These are phyloP conservation scores for Phenacoccus solenopsis DNA, from an alignment of 1,140 invertebrate genomes.

Conservation along the genomic window DNA sequence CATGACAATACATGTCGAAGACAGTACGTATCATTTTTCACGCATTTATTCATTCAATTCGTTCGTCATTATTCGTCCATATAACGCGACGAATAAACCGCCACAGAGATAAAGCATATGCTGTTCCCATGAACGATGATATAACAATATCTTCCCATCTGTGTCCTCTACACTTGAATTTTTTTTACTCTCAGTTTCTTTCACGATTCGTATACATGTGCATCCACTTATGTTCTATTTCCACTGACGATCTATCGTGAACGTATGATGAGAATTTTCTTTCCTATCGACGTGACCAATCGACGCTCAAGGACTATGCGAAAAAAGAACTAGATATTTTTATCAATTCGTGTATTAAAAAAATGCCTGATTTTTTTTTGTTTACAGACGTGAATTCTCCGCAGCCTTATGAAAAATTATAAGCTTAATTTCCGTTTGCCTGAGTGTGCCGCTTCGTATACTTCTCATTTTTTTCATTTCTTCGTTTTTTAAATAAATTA, in stretches of 20 bases:
- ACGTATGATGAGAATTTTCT: neutral
- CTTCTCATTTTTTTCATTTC: neutral
- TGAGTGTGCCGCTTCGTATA: neutral
- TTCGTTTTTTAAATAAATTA: neutral
- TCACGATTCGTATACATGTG: neutral
- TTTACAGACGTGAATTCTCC: constrained; percentile 78
- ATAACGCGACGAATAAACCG: too few species aligned
- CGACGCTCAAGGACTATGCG: neutral
- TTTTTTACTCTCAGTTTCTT: too few species aligned
- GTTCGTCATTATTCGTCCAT: too few species aligned
- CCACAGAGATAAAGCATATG: too few species aligned
- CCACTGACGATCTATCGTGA: neutral
- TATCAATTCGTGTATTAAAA: constrained; percentile 17
- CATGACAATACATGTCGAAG: too few species aligned
- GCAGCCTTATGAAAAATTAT: constrained; percentile 80
- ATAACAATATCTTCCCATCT: too few species aligned
- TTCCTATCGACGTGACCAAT: neutral
- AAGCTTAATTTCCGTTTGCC: constrained; percentile 31
- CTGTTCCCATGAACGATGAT: too few species aligned
- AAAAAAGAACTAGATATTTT: constrained; percentile 18
- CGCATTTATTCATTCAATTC: too few species aligned
- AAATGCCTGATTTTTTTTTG: constrained; percentile 41
- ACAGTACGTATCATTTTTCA: too few species aligned
- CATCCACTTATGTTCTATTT: neutral
- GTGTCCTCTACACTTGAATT: too few species aligned